Evolutionary conservation across 2,113 vertebrate genomes (phyloP), one percentile per base, ranked within the genome.

Genomic region (Plecturocebus donacophilus): DNA sequence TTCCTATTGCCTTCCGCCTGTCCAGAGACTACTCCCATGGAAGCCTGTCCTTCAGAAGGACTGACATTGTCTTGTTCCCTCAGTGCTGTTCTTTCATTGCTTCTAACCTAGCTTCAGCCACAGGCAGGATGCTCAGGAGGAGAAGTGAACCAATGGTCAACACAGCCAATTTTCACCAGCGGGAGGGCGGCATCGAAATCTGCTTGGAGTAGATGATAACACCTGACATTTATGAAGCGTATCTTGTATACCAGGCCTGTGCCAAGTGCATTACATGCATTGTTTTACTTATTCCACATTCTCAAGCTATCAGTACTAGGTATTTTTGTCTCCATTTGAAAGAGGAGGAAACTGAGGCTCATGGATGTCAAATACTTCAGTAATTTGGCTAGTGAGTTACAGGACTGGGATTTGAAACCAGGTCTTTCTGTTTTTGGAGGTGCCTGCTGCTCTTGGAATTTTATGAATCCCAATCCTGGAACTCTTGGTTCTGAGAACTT

Each of bases 351-450:
- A 84, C 76, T 52, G n/a, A 91, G 82, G 47, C 52, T 93, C 3
- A 61, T 14, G 6, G 10, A 81, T 75, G 2, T 42, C 45, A 45
- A 94, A 58, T 87, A 40, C 17, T 86, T 75, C 56, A 58, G 11
- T 90, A 91, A 91, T 71, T 64, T 88, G 64, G n/a, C 45, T 84
- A 42, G 64, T 81, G 49, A 92, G 30, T 81, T 45, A 7, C n/a
- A 40, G 45, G 52, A 17, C 32, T 92, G 76, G 30, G n/a, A 56
- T 90, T 66, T 66, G 79, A 66, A 86, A 38, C 47, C 40, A 82
- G 11, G 7, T 58, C 21, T 94, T 92, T 58, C 54, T 88, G 61
- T 87, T 49, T 81, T 54, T 45, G 64, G 56, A 91, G 61, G 21
- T 10, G 68, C 49, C 38, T 91, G 4, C 11, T 82, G 40, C 27